A percentile compares a stretch with the other conserved stretches of the same genome.
Conservation (phyloP, 2,113 vertebrate genomes). For the Oryzias javanicus region DNA sequence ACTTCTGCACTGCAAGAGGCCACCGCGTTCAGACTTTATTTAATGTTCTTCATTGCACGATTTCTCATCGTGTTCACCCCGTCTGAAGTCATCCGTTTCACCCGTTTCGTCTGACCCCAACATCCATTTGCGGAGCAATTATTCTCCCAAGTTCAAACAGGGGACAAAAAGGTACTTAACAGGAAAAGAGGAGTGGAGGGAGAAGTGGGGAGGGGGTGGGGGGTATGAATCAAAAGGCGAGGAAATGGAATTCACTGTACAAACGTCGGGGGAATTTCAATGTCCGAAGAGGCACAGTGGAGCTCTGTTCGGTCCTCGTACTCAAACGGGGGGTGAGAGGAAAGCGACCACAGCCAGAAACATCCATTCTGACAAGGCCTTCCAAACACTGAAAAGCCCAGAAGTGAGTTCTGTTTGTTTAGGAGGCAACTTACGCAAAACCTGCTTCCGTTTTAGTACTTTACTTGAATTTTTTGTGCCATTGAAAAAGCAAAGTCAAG, state of each 20-base stretch:
- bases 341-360: constrained; percentile 59
- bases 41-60: constrained; percentile 35
- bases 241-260: constrained; percentile 72
- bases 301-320: constrained; percentile 60
- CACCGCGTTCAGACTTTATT: constrained; percentile 18
- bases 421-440: constrained; percentile 29
- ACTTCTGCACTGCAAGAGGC: neutral
- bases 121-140: constrained; percentile 58
- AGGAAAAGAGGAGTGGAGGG: constrained; percentile 12
- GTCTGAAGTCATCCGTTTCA: constrained; percentile 27
- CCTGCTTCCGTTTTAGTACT: too few relatives aligned
- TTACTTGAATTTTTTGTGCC: too few relatives aligned
- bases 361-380: constrained; percentile 59
- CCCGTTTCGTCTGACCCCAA: constrained; percentile 49
- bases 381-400: constrained; percentile 43
- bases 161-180: constrained; percentile 63
- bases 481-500: too few relatives aligned
- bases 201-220: constrained; percentile 25
- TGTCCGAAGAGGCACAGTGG: constrained; percentile 58
- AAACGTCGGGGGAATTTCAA: constrained; percentile 63
- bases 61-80: constrained; percentile 15
- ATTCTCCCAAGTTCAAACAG: constrained; percentile 64
- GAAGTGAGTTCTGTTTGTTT: constrained; percentile 58
- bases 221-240: constrained; percentile 62
- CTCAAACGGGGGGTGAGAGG: constrained; percentile 51